Evolutionary conservation across 2,113 vertebrate genomes (phyloP), one percentile per base, ranked within the genome.

Genomic region (Limnothrissa miodon): DNA sequence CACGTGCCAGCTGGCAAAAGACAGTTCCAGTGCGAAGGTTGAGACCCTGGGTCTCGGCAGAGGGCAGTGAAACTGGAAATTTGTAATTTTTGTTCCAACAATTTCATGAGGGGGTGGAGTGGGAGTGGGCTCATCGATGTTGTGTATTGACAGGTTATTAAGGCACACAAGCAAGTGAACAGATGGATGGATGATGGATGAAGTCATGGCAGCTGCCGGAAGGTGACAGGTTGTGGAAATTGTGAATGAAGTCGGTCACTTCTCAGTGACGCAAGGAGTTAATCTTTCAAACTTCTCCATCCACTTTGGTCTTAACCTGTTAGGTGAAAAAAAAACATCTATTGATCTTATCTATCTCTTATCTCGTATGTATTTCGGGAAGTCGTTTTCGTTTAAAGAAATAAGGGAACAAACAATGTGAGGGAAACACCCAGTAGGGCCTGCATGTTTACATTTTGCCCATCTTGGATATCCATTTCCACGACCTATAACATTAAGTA

Each of bases 241-340:
- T 11, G 10, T 74, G 29, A 74, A 74, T 33, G 66, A 74, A 74
- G 66, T 36, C 66, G 15, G 29, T 36, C 33, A 36, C 25, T 56
- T 56, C 21, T 25, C 59, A 66, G n/a, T 66, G 62, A 70, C 62
- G 62, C 66, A 74, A 74, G 13, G 33, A 39, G 66, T 74, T 74
- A 33, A 74, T 36, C 66, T 11, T 36, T 74, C 29, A 36, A 13
- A 74, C 66, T 33, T 36, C 66, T 5, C 11, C 13, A 29, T 13
- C 62, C 13, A 36, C 15, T 11, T 36, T 29, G 0, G 11, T 74
- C 33, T 5, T 15, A 4, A 70, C 66, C 33, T 13, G 62, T 70
- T 17, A 11, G n/a, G 2, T 29, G 29, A 15, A 4, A 36, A 6
- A 6, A 6, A 6, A 6, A 6, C 42, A 4, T 42, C 42, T 15